Evolutionary conservation across 2,113 vertebrate species (phyloP).

Genomic region (Siniperca knerii): DNA sequence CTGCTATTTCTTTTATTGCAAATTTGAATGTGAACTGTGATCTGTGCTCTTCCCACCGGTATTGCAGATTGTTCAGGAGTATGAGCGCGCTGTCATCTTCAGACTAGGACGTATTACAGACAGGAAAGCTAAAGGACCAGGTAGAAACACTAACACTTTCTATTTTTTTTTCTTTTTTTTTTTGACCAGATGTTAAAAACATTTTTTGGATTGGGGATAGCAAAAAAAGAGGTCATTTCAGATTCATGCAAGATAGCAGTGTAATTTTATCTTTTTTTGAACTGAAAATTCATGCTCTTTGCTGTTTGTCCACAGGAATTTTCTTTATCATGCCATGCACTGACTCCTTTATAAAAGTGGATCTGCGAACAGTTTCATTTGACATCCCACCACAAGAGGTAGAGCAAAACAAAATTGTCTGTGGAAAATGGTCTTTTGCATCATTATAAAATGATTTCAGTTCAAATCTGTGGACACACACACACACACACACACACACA

Average conservation of each 20-base stretch:
- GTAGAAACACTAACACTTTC: conserved; percentile 69
- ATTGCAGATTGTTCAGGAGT: conserved; percentile 90
- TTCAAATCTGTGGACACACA: not conserved
- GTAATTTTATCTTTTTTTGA: not conserved
- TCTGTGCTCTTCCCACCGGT: not conserved
- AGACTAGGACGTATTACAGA: conserved; percentile 88
- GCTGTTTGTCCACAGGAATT: conserved; percentile 85
- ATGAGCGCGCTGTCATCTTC: conserved; percentile 92
- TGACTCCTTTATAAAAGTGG: conserved; percentile 94
- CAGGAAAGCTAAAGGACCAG: conserved; percentile 91
- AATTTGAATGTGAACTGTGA: not conserved
- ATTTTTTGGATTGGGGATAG: not conserved
- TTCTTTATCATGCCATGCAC: conserved; percentile 96
- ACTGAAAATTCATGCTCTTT: not conserved
- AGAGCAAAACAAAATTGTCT: not conserved
- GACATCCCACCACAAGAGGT: conserved; percentile 99
- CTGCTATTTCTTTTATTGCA: not conserved
- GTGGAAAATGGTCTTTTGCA: not conserved
- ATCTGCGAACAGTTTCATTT: conserved; percentile 96
- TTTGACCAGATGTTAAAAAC: not conserved
- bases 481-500: not conserved
- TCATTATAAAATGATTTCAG: not conserved
- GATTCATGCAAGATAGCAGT: not conserved
- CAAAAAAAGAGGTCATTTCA: not conserved
- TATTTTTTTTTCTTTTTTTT: not conserved